Evolutionary conservation across 1,140 invertebrate genomes (phyloP).

Genomic region (Hormaphis cornu): DNA sequence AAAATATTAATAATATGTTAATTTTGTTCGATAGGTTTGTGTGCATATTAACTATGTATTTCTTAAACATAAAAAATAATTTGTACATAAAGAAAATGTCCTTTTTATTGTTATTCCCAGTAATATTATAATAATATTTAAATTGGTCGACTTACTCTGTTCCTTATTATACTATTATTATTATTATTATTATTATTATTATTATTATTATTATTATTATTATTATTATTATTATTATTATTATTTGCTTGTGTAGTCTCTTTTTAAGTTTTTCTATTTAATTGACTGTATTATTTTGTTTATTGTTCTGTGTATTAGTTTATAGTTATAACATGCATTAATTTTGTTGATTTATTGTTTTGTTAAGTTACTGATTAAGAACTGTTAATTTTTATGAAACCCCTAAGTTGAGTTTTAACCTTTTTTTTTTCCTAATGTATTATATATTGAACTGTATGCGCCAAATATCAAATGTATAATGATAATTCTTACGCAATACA

Average conservation of each 20-base stretch:
- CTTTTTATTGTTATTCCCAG: conserved; percentile 14
- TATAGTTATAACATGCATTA: conserved; percentile 5
- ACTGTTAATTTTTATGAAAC: conserved; percentile 28
- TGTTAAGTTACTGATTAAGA: conserved; percentile 22
- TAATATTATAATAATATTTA: conserved; percentile 5
- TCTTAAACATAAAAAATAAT: conserved; percentile 2
- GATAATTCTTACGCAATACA: conserved; percentile 24
- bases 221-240: too few relatives aligned
- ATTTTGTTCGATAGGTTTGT: conserved; percentile 3
- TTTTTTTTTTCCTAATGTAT: conserved; percentile 13
- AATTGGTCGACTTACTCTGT: conserved; percentile 7
- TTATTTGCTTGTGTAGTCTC: conserved; percentile 4
- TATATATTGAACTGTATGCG: conserved; percentile 32
- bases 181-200: too few relatives aligned
- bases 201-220: too few relatives aligned
- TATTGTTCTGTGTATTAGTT: conserved; percentile 20
- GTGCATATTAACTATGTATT: conserved; percentile 12
- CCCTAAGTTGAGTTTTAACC: conserved; percentile 5
- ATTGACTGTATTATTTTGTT: conserved; percentile 11
- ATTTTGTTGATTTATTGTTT: conserved; percentile 29
- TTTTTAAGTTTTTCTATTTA: conserved; percentile 3
- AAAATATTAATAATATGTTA: conserved; percentile 3
- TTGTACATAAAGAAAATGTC: conserved; percentile 12
- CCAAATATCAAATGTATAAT: conserved; percentile 26
- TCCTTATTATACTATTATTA: conserved; percentile 3